Percentiles rank a stretch among this genome's conserved stretches.
Evolutionary conservation across 2,888 invertebrate species (phyloP).

Genomic region (Phaedon cochleariae): DNA sequence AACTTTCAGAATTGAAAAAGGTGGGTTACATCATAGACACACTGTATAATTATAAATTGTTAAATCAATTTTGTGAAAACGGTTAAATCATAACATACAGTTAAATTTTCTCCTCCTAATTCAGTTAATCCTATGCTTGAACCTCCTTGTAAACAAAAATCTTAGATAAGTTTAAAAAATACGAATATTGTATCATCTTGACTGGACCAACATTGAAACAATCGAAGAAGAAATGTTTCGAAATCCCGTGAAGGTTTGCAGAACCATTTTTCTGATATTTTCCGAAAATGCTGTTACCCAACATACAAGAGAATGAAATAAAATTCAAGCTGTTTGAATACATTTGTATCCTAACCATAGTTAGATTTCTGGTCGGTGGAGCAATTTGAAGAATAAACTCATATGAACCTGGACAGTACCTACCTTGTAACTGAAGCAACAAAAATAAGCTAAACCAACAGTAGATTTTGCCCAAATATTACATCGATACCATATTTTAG

Average conservation of each 20-base stretch:
- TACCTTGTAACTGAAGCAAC: too few relatives aligned
- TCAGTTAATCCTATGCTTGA: conserved; percentile 4
- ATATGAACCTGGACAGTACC: too few relatives aligned
- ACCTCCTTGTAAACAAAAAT: conserved; percentile 4
- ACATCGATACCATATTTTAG: too few relatives aligned
- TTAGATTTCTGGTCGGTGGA: conserved; percentile 20
- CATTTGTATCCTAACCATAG: background rate
- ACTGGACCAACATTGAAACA: too few relatives aligned
- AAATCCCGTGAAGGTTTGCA: background rate
- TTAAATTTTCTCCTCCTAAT: background rate
- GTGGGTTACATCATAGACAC: too few relatives aligned
- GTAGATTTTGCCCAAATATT: too few relatives aligned
- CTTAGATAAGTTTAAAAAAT: background rate
- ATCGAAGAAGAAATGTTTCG: background rate
- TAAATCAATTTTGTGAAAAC: too few relatives aligned
- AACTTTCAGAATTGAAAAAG: too few relatives aligned
- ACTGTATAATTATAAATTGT: too few relatives aligned
- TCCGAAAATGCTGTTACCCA: background rate
- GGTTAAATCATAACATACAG: too few relatives aligned
- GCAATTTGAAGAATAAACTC: too few relatives aligned
- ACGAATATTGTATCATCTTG: conserved; percentile 8
- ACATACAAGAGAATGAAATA: conserved; percentile 15
- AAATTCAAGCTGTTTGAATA: conserved; percentile 27
- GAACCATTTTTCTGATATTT: background rate
- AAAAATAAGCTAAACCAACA: too few relatives aligned